Base-by-base conservation (phyloP, 2,888 invertebrate species). In the Watsonalla binaria region DNA sequence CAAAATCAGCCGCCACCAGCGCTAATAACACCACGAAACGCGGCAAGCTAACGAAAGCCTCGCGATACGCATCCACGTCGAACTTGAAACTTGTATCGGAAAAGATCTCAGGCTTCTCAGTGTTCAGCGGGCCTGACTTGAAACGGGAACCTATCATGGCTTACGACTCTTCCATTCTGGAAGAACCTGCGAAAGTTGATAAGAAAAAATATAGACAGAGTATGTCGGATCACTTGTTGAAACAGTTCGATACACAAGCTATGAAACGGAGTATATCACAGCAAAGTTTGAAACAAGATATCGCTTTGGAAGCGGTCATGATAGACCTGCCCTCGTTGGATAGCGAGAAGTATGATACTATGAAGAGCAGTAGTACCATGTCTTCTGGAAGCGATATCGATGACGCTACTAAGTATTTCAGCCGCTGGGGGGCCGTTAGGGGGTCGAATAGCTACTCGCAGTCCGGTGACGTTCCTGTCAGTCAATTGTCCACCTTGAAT, bases 401-500 rank as follows among this genome's bases (percentile, higher is more conserved):
- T 15, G 73, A 70, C 13, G 74, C 66, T 0, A 51, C 59, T 0
- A 62, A 58, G 14, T 68, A 80, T 55, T 84, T 89, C 51, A 91
- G 87, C 34, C 62, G 87, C 0, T 92, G 93, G 92, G 88, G 92
- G 0, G 74, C 86, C 0, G 81, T 91, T 0, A 74, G 92, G 0
- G 91, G 90, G 15, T 92, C 92, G 0, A 91, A 92, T 47, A 92
- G 88, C 24, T 91, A 89, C 46, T 82, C 88, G 0, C 75, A 81
- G 45, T 54, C 77, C 0, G 62, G 71, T 0, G 78, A 73, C 5
- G 62, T 86, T 0, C 89, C 90, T 0, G 83, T 89, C 34, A 85
- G 85, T 57, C 90, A 89, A 42, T 49, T 90, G 46, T 90, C 90
- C 0, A 90, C 90, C 0, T 55, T 88, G 37, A 84, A 89, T 55